These are phyloP conservation scores for Anisognathus igniventris DNA, from an alignment of 2,797 vertebrate species.

Conservation along the genomic window DNA sequence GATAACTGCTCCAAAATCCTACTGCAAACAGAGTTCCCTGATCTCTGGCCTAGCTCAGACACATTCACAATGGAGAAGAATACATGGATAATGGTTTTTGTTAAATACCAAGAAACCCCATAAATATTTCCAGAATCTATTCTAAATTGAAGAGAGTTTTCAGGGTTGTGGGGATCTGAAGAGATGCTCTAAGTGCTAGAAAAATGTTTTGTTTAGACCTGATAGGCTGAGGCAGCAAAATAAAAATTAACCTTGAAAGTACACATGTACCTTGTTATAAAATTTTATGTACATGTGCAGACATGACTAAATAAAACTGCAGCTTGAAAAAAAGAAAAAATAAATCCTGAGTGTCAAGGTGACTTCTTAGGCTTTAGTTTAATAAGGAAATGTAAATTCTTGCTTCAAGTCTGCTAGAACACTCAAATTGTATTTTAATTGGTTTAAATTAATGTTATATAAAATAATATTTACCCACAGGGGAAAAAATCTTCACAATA, in stretches of 20 bases:
- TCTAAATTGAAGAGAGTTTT: neutral
- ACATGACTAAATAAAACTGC: neutral
- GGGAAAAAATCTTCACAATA: neutral
- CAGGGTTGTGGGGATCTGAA: neutral
- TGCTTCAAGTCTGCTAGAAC: neutral
- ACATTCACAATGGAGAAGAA: neutral
- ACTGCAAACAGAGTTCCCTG: neutral
- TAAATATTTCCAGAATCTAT: neutral
- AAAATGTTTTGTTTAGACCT: neutral
- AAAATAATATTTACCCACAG: neutral
- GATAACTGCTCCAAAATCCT: neutral
- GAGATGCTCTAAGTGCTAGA: neutral
- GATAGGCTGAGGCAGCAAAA: neutral
- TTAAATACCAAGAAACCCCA: neutral
- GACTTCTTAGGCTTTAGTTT: neutral
- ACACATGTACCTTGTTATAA: fast-evolving
- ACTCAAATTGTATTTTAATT: neutral
- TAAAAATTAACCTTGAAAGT: neutral
- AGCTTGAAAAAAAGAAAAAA: neutral
- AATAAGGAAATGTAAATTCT: neutral
- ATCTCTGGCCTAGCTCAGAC: neutral
- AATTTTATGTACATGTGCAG: neutral
- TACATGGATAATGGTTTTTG: neutral
- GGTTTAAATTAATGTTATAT: neutral
- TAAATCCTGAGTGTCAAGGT: neutral